Base-by-base conservation (phyloP, 2,888 invertebrate species). In the Lycocerus yunnanus region DNA sequence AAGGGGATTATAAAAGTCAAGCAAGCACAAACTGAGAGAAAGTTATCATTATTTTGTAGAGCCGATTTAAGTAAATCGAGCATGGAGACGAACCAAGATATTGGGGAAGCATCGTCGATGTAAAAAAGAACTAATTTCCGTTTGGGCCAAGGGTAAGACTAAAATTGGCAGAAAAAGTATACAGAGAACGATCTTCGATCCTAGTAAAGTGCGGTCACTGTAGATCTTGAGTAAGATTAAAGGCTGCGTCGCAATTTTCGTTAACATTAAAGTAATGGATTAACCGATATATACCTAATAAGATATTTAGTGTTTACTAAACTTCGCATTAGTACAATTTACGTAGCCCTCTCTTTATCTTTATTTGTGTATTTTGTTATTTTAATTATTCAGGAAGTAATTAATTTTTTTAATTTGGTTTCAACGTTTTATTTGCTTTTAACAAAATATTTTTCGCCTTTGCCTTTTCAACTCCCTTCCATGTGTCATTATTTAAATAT, bases 101-200 rank as follows among this genome's bases (percentile, higher is more conserved):
- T 84, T 83, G 83, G 82, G 82, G 83, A 84, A 84, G 82, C 84
- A 83, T 82, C 83, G 80, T 66, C 82, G 81, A 83, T 83, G 83
- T 84, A 85, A 85, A 85, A 85, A 85, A 84, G 83, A 85, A 84
- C 84, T 86, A 85, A 86, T 86, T 85, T 86, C 85, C 85, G 85
- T 82, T 83, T 80, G 82, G 83, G 82, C 82, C 83, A 81, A 81
- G 82, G 82, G 83, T 81, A 82, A 82, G 81, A 83, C 84, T 83
- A 84, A 83, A 84, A 84, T 84, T 82, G 82, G 84, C 82, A 82
- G 82, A 80, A 82, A 82, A 83, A 81, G 83, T 83, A 80, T 77
- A 78, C 79, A 80, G 76, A 74, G 79, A 81, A 82, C 81, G 82
- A 81, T 82, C 78, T 81, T 79, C 82, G 80, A 81, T 80, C 81